Conservation (phyloP, 2,888 invertebrate genomes). For the Steinernema hermaphroditum region DNA sequence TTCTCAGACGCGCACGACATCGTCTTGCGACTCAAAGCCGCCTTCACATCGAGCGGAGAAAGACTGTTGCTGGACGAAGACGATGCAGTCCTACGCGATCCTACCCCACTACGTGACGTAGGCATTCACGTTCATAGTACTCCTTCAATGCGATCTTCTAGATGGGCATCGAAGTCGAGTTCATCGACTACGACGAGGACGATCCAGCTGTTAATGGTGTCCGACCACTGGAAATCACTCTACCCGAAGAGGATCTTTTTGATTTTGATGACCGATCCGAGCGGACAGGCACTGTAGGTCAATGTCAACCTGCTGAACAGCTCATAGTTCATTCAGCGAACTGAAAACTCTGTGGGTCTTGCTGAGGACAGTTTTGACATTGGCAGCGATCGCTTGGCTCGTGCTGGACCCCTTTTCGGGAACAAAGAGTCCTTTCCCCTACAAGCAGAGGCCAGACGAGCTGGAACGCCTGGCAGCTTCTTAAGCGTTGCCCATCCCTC, state of each 20-base stretch:
- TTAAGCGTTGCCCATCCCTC: not conserved
- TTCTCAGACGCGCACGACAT: conserved; percentile 99
- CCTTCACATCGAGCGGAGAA: conserved; percentile 73
- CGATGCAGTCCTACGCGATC: not conserved
- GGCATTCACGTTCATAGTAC: not conserved
- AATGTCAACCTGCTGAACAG: no score
- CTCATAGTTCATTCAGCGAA: no score
- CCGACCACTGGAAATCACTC: not conserved
- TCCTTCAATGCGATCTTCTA: no score
- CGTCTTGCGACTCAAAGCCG: conserved; percentile 99
- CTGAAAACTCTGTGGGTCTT: no score
- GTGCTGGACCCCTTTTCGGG: conserved; percentile 5
- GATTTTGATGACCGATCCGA: not conserved
- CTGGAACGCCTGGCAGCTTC: not conserved
- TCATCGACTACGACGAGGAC: not conserved
- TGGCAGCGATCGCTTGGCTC: not conserved
- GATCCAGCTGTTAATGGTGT: no score
- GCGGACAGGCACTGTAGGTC: not conserved
- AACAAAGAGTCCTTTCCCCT: not conserved
- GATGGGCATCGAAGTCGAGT: not conserved
- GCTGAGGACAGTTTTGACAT: no score
- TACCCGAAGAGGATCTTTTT: not conserved
- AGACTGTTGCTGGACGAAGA: conserved; percentile 1
- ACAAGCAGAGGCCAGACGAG: not conserved
- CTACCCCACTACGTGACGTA: not conserved